Evolutionary conservation across 1,140 invertebrate species (phyloP).

Genomic region (Orius insidiosus): DNA sequence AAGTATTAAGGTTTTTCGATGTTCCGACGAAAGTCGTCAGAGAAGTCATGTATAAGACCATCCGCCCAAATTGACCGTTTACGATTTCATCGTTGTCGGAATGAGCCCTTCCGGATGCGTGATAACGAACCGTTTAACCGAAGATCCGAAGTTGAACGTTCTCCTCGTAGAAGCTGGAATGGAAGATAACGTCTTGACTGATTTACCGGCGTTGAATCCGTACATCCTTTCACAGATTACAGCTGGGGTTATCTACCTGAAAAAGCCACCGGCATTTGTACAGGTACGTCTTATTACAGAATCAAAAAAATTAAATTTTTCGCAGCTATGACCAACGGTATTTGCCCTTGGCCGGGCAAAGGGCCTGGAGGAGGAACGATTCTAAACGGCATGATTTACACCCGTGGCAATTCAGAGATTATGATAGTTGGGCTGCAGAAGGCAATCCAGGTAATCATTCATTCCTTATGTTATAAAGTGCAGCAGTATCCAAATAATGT

Average conservation of each 20-base stretch:
- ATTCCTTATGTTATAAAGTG: not conserved
- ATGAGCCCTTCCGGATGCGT: constrained; percentile 4
- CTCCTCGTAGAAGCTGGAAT: constrained; percentile 42
- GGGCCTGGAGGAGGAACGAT: constrained; percentile 55
- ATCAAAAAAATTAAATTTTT: no score
- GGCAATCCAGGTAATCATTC: constrained; percentile 10
- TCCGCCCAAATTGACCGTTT: not conserved
- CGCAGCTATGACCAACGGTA: no score
- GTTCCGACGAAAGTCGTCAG: not conserved
- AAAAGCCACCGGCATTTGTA: constrained; percentile 38
- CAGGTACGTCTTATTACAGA: constrained; percentile 16
- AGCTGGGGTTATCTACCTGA: constrained; percentile 56
- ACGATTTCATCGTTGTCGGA: constrained; percentile 8
- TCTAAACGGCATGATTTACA: constrained; percentile 75
- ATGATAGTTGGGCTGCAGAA: constrained; percentile 41
- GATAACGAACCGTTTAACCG: constrained; percentile 24
- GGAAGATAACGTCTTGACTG: constrained; percentile 45
- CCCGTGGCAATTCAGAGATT: constrained; percentile 60
- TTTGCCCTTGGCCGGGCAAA: constrained; percentile 41
- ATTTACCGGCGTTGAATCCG: constrained; percentile 42
- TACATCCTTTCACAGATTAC: constrained; percentile 34
- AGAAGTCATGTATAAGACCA: not conserved
- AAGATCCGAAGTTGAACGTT: constrained; percentile 23
- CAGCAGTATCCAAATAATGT: not conserved
- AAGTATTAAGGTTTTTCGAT: constrained; percentile 5